These are phyloP conservation scores for Drosophila recens DNA, from an alignment of 2,888 invertebrate species.

Conservation along the genomic window DNA sequence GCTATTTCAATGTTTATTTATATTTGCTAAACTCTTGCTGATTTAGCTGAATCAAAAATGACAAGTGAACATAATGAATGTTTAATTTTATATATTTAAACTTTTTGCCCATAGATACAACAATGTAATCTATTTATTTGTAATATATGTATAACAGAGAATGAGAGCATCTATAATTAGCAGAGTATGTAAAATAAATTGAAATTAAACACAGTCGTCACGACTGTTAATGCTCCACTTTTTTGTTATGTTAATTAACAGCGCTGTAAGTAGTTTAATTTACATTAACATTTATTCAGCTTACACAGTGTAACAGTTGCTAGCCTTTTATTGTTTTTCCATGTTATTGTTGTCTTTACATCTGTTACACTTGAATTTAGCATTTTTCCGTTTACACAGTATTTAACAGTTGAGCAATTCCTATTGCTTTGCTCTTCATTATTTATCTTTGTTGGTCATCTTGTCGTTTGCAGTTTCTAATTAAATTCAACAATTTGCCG, in stretches of 20 bases:
- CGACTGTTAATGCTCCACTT: neutral
- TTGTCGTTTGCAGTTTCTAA: neutral
- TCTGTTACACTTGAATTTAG: neutral
- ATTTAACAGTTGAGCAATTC: neutral
- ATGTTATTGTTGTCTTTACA: neutral
- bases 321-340: neutral
- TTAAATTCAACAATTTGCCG: neutral
- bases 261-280: neutral
- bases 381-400: neutral
- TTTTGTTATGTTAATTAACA: neutral
- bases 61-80: slow-evolving; percentile 25
- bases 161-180: neutral
- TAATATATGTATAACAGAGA: no score
- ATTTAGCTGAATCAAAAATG: slow-evolving; percentile 18
- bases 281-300: neutral
- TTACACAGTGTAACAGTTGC: no score
- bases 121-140: neutral
- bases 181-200: neutral
- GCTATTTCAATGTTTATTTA: slow-evolving; percentile 42
- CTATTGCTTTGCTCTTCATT: neutral
- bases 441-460: neutral
- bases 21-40: slow-evolving; percentile 20
- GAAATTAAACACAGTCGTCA: neutral
- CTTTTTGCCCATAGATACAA: neutral
- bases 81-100: slow-evolving; percentile 8